Evolutionary conservation across 2,888 invertebrate genomes (phyloP).

Genomic region (Lasius fuliginosus): DNA sequence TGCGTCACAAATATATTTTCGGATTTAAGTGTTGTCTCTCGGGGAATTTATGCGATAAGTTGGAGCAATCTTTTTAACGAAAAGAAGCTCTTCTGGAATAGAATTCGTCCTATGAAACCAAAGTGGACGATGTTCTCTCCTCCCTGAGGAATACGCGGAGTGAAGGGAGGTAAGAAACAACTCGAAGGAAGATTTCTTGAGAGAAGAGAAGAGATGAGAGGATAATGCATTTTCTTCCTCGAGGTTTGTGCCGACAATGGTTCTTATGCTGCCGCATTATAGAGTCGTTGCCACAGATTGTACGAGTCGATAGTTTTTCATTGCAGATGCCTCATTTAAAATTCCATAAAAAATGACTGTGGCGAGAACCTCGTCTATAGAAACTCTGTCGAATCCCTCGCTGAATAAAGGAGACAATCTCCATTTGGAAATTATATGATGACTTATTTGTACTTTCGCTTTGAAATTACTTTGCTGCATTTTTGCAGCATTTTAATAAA

Average conservation of each 20-base stretch:
- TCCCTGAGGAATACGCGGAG: constrained; percentile 10
- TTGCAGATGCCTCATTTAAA: neutral
- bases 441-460: neutral
- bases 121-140: constrained; percentile 26
- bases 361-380: neutral
- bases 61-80: constrained; percentile 13
- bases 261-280: constrained; percentile 50
- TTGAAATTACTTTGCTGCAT: neutral
- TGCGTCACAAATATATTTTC: neutral
- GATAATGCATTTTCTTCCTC: constrained; percentile 64
- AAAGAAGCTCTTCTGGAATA: neutral
- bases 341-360: constrained; percentile 1
- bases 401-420: neutral
- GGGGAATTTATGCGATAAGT: neutral
- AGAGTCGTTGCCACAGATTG: constrained; percentile 19
- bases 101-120: constrained; percentile 25
- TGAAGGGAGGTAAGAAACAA: neutral
- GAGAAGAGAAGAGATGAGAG: constrained; percentile 19
- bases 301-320: constrained; percentile 29
- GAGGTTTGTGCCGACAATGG: constrained; percentile 23
- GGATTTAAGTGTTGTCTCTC: neutral
- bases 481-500: neutral
- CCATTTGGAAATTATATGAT: neutral
- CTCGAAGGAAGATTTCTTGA: constrained; percentile 38
- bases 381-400: neutral